Percentiles rank a stretch among this genome's conserved stretches.
These are phyloP conservation scores for Loxodonta africana DNA, from an alignment of 2,113 vertebrate species.

Conservation along the genomic window DNA sequence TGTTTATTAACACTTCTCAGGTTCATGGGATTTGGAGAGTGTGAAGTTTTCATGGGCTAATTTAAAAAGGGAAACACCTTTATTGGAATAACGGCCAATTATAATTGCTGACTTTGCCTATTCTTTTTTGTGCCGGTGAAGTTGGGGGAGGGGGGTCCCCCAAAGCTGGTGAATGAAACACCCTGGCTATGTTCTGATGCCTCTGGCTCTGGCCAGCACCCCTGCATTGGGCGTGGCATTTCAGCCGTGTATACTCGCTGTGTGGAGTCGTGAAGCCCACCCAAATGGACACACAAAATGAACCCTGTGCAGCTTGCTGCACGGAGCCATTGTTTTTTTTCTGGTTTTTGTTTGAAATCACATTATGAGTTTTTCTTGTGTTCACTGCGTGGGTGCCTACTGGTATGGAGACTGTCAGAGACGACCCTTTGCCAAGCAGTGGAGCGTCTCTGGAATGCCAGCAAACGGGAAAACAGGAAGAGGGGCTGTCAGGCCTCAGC, in stretches of 20 bases:
- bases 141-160: not conserved
- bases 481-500: slow-evolving; percentile 85
- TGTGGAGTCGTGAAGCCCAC: fast-evolving
- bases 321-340: slow-evolving; percentile 44
- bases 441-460: slow-evolving; percentile 81
- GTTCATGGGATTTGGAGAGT: slow-evolving; percentile 90
- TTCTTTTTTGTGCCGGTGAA: slow-evolving; percentile 83
- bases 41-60: slow-evolving; percentile 89
- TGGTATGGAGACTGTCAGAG: slow-evolving; percentile 73
- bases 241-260: slow-evolving; percentile 70
- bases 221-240: slow-evolving; percentile 22
- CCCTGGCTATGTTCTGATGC: slow-evolving; percentile 12
- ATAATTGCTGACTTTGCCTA: slow-evolving; percentile 86
- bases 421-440: slow-evolving; percentile 81
- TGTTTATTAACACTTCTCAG: slow-evolving; percentile 92
- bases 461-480: slow-evolving; percentile 84
- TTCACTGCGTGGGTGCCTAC: slow-evolving; percentile 84
- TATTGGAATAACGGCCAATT: slow-evolving; percentile 90
- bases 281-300: not conserved
- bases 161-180: not conserved
- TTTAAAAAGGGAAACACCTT: slow-evolving; percentile 90
- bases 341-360: not conserved
- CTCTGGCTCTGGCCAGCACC: slow-evolving; percentile 58
- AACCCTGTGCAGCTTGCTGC: slow-evolving; percentile 44
- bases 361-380: slow-evolving; percentile 74